phyloP scores from a whole-genome alignment of 2,797 vertebrate genomes.

The Coendou prehensilis region DNA sequence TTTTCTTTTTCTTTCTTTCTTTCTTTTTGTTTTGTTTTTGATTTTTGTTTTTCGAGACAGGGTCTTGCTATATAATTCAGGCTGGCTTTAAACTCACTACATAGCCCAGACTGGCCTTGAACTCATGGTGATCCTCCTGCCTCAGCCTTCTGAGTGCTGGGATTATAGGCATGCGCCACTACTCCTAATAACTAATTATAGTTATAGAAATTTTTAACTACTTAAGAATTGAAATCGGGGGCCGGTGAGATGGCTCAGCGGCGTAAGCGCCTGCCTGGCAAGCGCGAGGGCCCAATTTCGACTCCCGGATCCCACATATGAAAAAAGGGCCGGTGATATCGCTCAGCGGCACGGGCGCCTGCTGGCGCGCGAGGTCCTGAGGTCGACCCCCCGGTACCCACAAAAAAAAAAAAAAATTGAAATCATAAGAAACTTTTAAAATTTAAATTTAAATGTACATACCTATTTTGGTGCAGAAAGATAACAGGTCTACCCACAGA shows the following conservation, averaged over 20 bases:
- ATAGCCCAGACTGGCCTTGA: no score
- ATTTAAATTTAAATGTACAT: conserved; percentile 48
- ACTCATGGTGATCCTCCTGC: neutral
- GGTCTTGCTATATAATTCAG: neutral
- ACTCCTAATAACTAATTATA: neutral
- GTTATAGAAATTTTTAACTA: neutral
- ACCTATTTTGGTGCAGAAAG: conserved; percentile 42
- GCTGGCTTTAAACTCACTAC: neutral
- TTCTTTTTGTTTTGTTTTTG: no score
- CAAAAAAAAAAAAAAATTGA: neutral
- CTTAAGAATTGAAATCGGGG: neutral
- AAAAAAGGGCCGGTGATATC: no score
- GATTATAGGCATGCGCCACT: neutral
- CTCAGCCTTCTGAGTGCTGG: neutral
- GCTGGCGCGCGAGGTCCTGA: no score
- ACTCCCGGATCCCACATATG: no score
- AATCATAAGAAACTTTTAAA: neutral
- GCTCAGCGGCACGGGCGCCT: no score
- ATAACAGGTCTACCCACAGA: neutral
- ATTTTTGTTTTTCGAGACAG: neutral
- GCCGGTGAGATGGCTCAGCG: no score
- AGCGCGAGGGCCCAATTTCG: no score
- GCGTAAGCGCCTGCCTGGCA: no score
- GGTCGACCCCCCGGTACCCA: no score
- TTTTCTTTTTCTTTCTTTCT: no score